A percentile compares a stretch with the other conserved stretches of the same genome.
Evolutionary conservation across 2,113 vertebrate species (phyloP).

Genomic region (Lycocorax pyrrhopterus): DNA sequence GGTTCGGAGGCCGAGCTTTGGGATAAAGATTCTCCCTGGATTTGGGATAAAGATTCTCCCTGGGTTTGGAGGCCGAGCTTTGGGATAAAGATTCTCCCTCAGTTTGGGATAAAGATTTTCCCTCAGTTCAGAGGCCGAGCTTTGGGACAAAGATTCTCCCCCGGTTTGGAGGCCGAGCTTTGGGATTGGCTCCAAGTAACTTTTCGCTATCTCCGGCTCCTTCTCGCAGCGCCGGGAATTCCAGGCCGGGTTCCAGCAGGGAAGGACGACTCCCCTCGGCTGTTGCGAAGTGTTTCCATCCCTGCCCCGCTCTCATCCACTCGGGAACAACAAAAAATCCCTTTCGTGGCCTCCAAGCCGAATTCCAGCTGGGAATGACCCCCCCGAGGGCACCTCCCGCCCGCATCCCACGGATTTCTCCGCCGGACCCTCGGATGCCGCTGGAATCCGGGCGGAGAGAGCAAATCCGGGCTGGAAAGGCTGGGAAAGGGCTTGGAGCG

Average conservation of each 20-base stretch:
- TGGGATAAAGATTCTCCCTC: too few relatives aligned
- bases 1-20: too few relatives aligned
- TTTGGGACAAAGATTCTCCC: too few relatives aligned
- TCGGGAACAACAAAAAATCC: background rate
- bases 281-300: background rate
- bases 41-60: too few relatives aligned
- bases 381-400: background rate
- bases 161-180: too few relatives aligned
- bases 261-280: background rate
- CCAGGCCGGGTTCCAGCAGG: background rate
- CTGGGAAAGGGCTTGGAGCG: rapidly evolving
- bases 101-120: too few relatives aligned
- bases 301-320: background rate
- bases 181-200: background rate
- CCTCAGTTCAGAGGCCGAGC: too few relatives aligned
- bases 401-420: rapidly evolving
- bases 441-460: too few relatives aligned
- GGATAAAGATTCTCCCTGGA: too few relatives aligned
- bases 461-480: background rate
- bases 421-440: background rate
- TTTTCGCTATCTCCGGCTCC: background rate
- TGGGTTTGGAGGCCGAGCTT: too few relatives aligned
- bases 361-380: background rate
- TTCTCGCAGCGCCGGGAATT: background rate
- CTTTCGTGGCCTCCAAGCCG: background rate